A percentile compares a stretch with the other conserved stretches of the same genome.
Conservation (phyloP, 2,888 invertebrate genomes). For the Ephialtes manifestator region DNA sequence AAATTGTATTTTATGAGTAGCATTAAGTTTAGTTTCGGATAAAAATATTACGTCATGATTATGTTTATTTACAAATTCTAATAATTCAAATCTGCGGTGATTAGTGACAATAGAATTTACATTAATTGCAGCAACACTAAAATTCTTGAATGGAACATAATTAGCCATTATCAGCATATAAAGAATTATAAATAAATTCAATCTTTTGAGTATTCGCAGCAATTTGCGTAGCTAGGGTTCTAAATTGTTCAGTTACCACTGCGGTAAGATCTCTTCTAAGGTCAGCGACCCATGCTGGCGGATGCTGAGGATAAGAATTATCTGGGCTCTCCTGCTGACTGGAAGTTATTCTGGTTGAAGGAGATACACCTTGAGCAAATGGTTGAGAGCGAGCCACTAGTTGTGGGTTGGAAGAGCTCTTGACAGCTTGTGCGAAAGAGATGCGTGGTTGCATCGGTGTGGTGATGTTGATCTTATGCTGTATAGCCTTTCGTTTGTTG, state of each 20-base stretch:
- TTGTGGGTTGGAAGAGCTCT: too few species aligned
- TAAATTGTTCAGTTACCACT: too few species aligned
- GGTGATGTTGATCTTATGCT: neutral
- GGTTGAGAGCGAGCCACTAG: too few species aligned
- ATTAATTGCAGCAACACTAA: conserved; percentile 17
- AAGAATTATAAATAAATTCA: neutral
- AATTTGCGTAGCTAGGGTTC: too few species aligned
- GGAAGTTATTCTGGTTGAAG: too few species aligned
- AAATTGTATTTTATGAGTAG: conserved; percentile 37
- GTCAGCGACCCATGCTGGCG: too few species aligned
- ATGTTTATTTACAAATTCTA: conserved; percentile 16
- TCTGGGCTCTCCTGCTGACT: too few species aligned
- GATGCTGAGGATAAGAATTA: too few species aligned
- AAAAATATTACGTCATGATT: conserved; percentile 28
- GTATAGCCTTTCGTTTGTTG: neutral
- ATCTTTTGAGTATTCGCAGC: conserved; percentile 12
- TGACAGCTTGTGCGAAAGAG: too few species aligned
- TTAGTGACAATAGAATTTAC: neutral
- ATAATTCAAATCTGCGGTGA: neutral
- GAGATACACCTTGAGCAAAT: too few species aligned
- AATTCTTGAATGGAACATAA: neutral
- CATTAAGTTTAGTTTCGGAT: conserved; percentile 36
- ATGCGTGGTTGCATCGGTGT: neutral
- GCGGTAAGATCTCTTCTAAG: too few species aligned
- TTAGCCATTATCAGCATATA: neutral